Evolutionary conservation across 2,113 vertebrate genomes (phyloP).

Genomic region (Hemicordylus capensis): DNA sequence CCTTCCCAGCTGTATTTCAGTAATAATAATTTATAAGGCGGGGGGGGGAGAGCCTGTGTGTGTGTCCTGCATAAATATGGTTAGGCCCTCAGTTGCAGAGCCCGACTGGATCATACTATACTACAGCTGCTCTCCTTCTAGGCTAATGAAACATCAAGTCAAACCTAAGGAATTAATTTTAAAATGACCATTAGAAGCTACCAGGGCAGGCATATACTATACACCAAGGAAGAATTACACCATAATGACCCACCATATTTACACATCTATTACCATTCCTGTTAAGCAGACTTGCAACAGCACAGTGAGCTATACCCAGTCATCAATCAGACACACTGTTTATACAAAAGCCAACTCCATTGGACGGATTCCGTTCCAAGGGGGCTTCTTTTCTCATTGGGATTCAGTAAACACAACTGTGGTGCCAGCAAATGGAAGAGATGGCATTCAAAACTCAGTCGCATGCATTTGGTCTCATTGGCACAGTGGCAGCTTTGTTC

Average conservation of each 20-base stretch:
- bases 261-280: background rate
- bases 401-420: background rate
- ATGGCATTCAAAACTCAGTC: background rate
- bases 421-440: background rate
- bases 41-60: background rate
- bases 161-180: background rate
- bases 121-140: constrained; percentile 7
- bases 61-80: background rate
- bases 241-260: background rate
- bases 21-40: too few relatives aligned
- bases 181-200: background rate
- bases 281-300: background rate
- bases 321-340: constrained; percentile 30
- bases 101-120: background rate
- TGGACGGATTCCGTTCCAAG: fast-evolving
- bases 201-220: background rate
- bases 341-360: constrained; percentile 5
- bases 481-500: background rate
- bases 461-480: background rate
- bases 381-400: background rate
- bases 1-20: background rate
- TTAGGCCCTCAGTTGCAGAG: background rate
- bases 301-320: constrained; percentile 27
- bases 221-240: background rate
- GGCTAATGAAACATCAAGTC: constrained; percentile 8